Evolutionary conservation across 2,113 vertebrate species (phyloP).

Genomic region (Saimiri boliviensis): DNA sequence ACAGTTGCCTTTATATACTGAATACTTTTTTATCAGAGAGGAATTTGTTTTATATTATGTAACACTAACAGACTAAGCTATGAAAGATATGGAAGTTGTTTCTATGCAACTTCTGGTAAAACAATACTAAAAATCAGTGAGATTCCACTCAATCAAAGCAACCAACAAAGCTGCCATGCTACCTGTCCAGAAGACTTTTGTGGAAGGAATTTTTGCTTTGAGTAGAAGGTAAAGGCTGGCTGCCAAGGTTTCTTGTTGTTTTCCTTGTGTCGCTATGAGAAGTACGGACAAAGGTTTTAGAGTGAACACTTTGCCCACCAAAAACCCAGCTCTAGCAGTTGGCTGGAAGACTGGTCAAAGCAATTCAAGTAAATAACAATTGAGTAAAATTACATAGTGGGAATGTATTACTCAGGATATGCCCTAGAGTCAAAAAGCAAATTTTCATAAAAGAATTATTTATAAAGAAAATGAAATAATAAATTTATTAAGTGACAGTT

Average conservation of each 20-base stretch:
- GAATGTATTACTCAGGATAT: not conserved
- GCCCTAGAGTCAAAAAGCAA: not conserved
- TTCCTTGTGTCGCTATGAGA: not conserved
- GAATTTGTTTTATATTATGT: not conserved
- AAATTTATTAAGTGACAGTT: not conserved
- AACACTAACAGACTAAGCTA: not conserved
- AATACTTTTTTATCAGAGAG: not conserved
- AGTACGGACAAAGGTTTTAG: not conserved
- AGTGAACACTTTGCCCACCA: not conserved
- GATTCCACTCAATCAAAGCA: not conserved
- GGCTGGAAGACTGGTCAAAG: not conserved
- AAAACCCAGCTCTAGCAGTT: not conserved
- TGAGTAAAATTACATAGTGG: not conserved
- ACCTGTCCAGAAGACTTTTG: not conserved
- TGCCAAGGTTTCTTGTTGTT: not conserved
- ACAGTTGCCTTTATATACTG: not conserved
- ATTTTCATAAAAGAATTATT: not conserved
- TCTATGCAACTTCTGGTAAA: not conserved
- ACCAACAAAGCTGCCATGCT: not conserved
- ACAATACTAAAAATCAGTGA: not conserved
- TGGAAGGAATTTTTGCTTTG: not conserved
- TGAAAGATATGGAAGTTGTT: not conserved
- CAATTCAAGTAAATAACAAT: not conserved
- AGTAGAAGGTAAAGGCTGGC: accelerated
- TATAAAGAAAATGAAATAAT: not conserved